Conservation (phyloP, 2,113 vertebrate species). For the Pseudorhombus dupliciocellatus region DNA sequence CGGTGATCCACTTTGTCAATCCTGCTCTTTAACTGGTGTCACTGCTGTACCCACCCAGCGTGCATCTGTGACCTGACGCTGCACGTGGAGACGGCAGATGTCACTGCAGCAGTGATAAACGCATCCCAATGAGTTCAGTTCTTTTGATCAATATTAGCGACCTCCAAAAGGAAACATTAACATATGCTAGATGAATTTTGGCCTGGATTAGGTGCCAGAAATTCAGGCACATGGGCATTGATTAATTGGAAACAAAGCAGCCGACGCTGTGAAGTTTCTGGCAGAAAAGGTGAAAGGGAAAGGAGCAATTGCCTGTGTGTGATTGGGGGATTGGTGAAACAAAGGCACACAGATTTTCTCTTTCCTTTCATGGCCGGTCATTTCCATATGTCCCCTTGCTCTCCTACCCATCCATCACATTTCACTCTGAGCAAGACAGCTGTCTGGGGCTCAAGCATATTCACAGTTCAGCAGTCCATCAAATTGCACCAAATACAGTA, state of each 20-base stretch:
- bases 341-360: slow-evolving; percentile 34
- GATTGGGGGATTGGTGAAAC: slow-evolving; percentile 47
- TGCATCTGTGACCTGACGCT: slow-evolving; percentile 30
- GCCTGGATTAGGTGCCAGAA: not conserved
- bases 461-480: slow-evolving; percentile 83
- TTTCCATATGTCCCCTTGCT: slow-evolving; percentile 79
- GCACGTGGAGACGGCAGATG: slow-evolving; percentile 51
- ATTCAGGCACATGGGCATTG: not conserved
- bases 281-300: not conserved
- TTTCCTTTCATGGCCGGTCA: slow-evolving; percentile 58
- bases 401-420: slow-evolving; percentile 78
- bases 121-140: slow-evolving; percentile 34
- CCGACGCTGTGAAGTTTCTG: not conserved
- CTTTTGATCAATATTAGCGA: slow-evolving; percentile 48
- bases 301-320: not conserved
- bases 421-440: slow-evolving; percentile 77
- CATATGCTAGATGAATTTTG: slow-evolving; percentile 25
- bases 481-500: slow-evolving; percentile 80
- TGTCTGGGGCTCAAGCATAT: slow-evolving; percentile 75
- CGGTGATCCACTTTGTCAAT: slow-evolving; percentile 74
- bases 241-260: slow-evolving; percentile 20
- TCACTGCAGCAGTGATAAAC: slow-evolving; percentile 46
- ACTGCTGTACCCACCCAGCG: slow-evolving; percentile 46
- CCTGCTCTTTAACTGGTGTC: slow-evolving; percentile 69
- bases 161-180: slow-evolving; percentile 6